Conservation (phyloP, 2,888 invertebrate species). For the Cylindroiulus punctatus region DNA sequence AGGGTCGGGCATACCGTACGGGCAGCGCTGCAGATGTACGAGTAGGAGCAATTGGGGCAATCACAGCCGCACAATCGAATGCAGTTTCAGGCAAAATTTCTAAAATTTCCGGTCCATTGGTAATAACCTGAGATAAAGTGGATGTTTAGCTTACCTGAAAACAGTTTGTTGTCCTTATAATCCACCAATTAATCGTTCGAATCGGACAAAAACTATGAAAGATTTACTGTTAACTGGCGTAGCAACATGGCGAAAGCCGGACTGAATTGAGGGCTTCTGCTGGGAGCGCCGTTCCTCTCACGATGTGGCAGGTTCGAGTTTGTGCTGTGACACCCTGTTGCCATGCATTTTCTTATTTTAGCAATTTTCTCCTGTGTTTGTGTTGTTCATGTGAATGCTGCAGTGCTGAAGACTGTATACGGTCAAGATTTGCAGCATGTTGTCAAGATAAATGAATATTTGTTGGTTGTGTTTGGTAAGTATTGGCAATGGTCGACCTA, state of each 20-base stretch:
- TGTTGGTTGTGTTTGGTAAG: constrained; percentile 54
- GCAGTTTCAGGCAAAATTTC: not conserved
- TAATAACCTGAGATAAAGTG: not conserved
- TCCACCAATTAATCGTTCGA: not conserved
- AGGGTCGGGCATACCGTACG: no score
- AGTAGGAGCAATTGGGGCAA: not conserved
- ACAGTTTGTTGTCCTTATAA: not conserved
- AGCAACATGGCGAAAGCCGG: constrained; percentile 32
- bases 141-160: not conserved
- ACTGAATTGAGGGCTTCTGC: not conserved
- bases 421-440: constrained; percentile 19
- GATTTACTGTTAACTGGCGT: not conserved
- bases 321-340: not conserved
- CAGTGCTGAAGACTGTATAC: constrained; percentile 4
- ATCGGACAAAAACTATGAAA: not conserved
- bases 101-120: not conserved
- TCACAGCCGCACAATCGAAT: not conserved
- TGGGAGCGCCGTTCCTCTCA: not conserved
- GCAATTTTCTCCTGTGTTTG: not conserved
- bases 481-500: no score
- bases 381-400: not conserved
- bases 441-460: constrained; percentile 46
- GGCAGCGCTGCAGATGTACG: not conserved
- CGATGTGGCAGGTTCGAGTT: constrained; percentile 6
- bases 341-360: not conserved